These are phyloP conservation scores for Adineta ricciae DNA, from an alignment of 2,888 invertebrate species.

Conservation along the genomic window DNA sequence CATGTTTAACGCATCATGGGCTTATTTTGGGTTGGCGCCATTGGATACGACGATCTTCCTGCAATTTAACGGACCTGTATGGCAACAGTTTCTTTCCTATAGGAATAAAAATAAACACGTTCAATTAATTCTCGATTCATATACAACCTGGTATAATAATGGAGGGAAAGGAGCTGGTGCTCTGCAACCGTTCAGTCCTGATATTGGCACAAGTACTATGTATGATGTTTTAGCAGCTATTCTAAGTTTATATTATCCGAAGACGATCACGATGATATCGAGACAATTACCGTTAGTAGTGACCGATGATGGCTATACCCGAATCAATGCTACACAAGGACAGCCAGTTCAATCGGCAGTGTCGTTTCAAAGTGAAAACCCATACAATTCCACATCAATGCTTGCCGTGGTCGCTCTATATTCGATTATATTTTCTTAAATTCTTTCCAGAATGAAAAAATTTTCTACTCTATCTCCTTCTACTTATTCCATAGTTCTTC, in stretches of 20 bases:
- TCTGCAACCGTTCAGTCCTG: neutral
- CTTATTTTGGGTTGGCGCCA: neutral
- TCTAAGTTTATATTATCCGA: neutral
- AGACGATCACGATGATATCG: neutral
- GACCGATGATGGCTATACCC: neutral
- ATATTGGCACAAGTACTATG: neutral
- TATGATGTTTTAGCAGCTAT: constrained; percentile 12
- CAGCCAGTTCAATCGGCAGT: neutral
- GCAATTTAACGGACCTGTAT: neutral
- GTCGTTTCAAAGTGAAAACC: neutral
- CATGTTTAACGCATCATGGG: neutral
- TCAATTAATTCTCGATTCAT: neutral
- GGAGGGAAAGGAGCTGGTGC: neutral
- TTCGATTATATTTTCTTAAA: neutral
- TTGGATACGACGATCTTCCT: neutral
- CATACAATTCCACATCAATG: neutral
- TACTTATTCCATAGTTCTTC: too few species aligned
- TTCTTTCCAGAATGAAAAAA: too few species aligned
- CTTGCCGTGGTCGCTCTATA: neutral
- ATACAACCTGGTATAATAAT: constrained; percentile 7
- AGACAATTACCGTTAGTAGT: neutral
- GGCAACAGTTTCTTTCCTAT: neutral
- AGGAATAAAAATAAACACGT: neutral
- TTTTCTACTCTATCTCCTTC: too few species aligned
- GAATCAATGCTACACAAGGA: neutral